These are phyloP conservation scores for Chunga burmeisteri DNA, from an alignment of 2,113 vertebrate species.

Conservation along the genomic window DNA sequence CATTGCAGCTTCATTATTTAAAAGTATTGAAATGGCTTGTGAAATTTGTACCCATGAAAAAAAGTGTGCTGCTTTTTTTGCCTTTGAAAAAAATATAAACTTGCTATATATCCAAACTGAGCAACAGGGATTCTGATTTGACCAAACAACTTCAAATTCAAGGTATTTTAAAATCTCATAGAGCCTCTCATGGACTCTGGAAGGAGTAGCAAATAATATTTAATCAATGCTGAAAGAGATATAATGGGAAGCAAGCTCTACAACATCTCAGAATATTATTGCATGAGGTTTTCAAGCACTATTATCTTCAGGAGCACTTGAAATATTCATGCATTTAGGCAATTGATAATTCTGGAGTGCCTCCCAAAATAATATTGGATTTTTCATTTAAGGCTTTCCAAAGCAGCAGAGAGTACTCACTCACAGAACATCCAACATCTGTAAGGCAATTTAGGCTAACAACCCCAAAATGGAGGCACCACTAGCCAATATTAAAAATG, in stretches of 20 bases:
- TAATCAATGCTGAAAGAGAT: slow-evolving; percentile 42
- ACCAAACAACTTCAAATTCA: slow-evolving; percentile 2
- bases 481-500: slow-evolving; percentile 32
- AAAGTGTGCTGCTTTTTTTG: neutral
- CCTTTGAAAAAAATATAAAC: neutral
- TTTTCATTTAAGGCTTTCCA: slow-evolving; percentile 41
- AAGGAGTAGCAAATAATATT: slow-evolving; percentile 24
- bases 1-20: neutral
- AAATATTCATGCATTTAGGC: slow-evolving; percentile 52
- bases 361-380: slow-evolving; percentile 44
- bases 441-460: slow-evolving; percentile 37
- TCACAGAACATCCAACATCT: slow-evolving; percentile 23
- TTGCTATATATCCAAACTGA: neutral
- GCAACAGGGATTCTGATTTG: neutral
- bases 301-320: slow-evolving; percentile 48
- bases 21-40: neutral
- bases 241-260: slow-evolving; percentile 30
- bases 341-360: slow-evolving; percentile 43
- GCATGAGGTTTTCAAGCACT: slow-evolving; percentile 30
- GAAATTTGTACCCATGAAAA: neutral
- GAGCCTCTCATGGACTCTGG: neutral
- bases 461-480: neutral
- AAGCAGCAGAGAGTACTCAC: neutral
- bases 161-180: neutral
- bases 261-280: slow-evolving; percentile 21